phyloP scores from a whole-genome alignment of 2,113 vertebrate species.

The Casuarius casuarius region DNA sequence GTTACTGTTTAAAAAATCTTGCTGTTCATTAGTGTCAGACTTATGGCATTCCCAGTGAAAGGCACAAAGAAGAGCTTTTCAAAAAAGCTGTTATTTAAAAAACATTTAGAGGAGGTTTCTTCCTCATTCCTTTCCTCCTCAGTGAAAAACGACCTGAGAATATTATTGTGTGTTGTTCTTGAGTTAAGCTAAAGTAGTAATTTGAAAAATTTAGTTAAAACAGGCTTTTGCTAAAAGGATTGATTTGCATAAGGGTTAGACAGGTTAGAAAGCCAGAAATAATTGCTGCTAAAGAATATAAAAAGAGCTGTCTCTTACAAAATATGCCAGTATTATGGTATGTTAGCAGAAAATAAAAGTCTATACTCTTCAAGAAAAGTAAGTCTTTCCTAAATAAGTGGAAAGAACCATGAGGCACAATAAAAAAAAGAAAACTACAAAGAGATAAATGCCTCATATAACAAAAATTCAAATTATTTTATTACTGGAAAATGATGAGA shows the following conservation, averaged over 20 bases:
- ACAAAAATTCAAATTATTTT: neutral
- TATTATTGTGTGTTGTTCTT: neutral
- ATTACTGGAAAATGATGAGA: neutral
- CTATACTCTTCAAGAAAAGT: neutral
- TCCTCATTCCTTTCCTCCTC: neutral
- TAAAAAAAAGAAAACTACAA: neutral
- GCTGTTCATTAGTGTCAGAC: neutral
- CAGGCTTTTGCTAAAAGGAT: neutral
- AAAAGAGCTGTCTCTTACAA: neutral
- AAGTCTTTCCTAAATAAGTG: neutral
- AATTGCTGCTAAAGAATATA: neutral
- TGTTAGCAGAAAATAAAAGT: neutral
- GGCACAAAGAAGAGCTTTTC: neutral
- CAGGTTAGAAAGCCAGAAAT: conserved; percentile 10
- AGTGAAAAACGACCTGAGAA: neutral
- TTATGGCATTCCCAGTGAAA: neutral
- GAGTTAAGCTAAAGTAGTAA: neutral
- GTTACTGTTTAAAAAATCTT: neutral
- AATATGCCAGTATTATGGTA: neutral
- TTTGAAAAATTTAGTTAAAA: neutral
- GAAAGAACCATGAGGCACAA: neutral
- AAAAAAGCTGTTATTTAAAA: neutral
- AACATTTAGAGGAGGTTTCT: neutral
- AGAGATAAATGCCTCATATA: neutral
- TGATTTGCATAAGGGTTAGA: neutral